Base-by-base conservation (phyloP, 2,797 vertebrate genomes). In the Columba guinea region DNA sequence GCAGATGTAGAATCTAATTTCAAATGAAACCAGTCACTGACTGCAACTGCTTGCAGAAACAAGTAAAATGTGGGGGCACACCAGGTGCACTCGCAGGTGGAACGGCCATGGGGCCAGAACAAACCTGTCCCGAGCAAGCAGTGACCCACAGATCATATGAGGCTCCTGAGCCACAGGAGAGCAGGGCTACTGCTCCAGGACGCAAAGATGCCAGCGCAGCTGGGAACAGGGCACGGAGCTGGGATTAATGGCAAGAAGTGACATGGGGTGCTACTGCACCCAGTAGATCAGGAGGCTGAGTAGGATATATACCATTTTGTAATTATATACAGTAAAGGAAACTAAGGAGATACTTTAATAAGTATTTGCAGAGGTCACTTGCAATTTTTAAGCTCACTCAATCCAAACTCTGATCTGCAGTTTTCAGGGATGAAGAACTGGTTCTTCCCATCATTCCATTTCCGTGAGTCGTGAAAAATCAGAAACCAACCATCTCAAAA, bases 121-220 rank as follows among this genome's bases (percentile, higher is more conserved):
- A 1, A 52, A 48, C 13, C 26, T 53, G 51, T 26, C 11, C 11
- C 0, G 3, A 49, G 69, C 21, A 22, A 2, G 1, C 62, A 81
- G 28, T 22, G 52, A 53, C 7, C n/a, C 1, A 0, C 0, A 1
- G 64, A 41, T 41, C 20, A 26, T 3, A 28, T 0, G 0, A 15
- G 55, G 9, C 2, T 79, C 68, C 87, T 9, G 11, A n/a, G n/a
- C 32, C 65, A 71, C 19, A 10, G 7, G 28, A 34, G 19, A 73
- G 60, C 27, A 46, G 48, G 32, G 34, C 48, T 28, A 5, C 32
- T 68, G 67, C 27, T 48, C 55, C 76, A 64, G 53, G 21, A 91
- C 1, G 8, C 44, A 75, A 44, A 67, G 12, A 32, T 1, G 8
- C 26, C 58, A 59, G 23, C 6, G 23, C 49, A 81, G 77, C 32